Base-by-base conservation (phyloP, 1,140 invertebrate species). In the Ips typographus region DNA sequence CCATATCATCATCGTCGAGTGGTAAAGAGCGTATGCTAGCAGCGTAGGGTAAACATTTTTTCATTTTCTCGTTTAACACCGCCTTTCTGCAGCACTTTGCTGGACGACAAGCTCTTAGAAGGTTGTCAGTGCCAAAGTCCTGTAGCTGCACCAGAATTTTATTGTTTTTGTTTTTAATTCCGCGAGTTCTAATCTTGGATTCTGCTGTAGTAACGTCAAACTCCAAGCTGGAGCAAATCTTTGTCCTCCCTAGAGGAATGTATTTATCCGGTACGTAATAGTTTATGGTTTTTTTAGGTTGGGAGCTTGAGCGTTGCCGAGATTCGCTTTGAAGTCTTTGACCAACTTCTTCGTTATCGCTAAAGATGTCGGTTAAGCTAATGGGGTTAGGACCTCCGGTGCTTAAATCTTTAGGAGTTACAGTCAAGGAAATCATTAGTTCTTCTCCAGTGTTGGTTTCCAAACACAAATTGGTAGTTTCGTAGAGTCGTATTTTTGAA, bases 81-180 rank as follows among this genome's bases (percentile, higher is more conserved):
- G 76, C 61, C 55, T 73, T 74, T n/a, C 74, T 70, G 57, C 76
- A 76, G 41, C 76, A 77, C 69, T 77, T 77, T 1, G 73, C 76
- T 22, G 76, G 76, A 43, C 72, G 64, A 43, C 71, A 73, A 6
- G 74, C 74, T 40, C 69, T 66, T 3, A 76, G 52, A 40, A 77
- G 49, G 40, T 76, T 69, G 52, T 77, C 65, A 37, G 75, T 62
- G 38, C 73, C 75, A 5, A 77, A 39, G 36, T 75, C 64, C 42
- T 76, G 61, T 36, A 77, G 49, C 51, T 70, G 64, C 7, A 73
- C 56, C 5, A 65, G 60, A 53, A 75, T 74, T 8, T 71, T 65
- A 2, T 53, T 36, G 42, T 75, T 71, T 8, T 60, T 62, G 43
- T 77, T 71, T 6, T 74, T 41, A 6, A 77, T 71, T 6, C 65